Percentiles rank a stretch among this genome's conserved stretches.
These are phyloP conservation scores for Ameiurus melas DNA, from an alignment of 2,113 vertebrate species.

Conservation along the genomic window DNA sequence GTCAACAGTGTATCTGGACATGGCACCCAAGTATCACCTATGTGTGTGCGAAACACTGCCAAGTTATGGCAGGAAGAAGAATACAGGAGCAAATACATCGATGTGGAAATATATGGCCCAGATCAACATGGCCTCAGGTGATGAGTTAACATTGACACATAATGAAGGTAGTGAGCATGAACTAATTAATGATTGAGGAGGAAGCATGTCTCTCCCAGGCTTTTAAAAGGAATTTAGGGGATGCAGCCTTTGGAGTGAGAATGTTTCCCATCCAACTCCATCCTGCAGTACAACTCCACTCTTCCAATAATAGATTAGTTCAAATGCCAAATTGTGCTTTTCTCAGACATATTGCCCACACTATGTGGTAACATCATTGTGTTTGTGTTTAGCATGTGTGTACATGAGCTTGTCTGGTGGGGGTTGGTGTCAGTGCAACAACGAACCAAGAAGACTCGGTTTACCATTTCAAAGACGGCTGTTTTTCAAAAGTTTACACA, in stretches of 20 bases:
- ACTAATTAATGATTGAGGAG: conserved; percentile 71
- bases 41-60: neutral
- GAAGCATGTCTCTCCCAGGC: conserved; percentile 66
- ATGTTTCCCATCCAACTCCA: conserved; percentile 67
- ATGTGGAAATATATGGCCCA: conserved; percentile 59
- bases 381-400: conserved; percentile 57
- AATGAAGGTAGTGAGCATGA: conserved; percentile 67
- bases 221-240: conserved; percentile 62
- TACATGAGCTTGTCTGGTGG: conserved; percentile 58
- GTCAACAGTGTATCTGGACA: neutral
- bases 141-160: conserved; percentile 61
- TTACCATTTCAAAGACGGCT: conserved; percentile 77
- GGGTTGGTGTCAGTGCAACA: conserved; percentile 73
- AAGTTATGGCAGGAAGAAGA: conserved; percentile 48
- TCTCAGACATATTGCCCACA: conserved; percentile 77
- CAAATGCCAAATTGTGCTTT: conserved; percentile 76
- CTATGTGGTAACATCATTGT: conserved; percentile 70
- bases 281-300: conserved; percentile 67
- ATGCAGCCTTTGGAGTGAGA: conserved; percentile 62
- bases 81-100: conserved; percentile 53
- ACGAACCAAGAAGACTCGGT: conserved; percentile 72
- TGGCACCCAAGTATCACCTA: neutral
- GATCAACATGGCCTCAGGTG: conserved; percentile 64
- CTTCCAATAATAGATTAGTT: conserved; percentile 73
- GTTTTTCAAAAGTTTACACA: conserved; percentile 73